Conservation (phyloP, 2,797 vertebrate genomes). For the Pangasius djambal region DNA sequence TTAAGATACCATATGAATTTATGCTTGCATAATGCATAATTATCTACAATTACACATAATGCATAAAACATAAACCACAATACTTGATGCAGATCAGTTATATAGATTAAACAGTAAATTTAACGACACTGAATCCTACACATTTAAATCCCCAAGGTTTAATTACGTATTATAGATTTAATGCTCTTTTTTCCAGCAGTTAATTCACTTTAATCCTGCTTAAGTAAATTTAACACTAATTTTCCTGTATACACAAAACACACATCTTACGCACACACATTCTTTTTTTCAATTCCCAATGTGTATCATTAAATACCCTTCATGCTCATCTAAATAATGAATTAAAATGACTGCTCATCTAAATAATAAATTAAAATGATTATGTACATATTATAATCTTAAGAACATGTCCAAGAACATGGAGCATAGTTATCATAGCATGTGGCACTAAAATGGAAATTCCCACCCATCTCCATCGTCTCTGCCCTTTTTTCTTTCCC, state of each 20-base stretch:
- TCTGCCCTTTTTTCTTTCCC: constrained; percentile 20
- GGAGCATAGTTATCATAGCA: neutral
- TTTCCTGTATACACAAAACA: neutral
- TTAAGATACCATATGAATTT: neutral
- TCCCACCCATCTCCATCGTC: neutral
- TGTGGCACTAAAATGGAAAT: neutral
- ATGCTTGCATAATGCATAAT: neutral
- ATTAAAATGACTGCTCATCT: neutral
- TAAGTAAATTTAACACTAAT: neutral
- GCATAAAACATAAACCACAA: neutral
- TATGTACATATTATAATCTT: neutral
- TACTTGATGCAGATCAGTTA: neutral
- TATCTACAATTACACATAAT: neutral
- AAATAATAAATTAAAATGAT: neutral
- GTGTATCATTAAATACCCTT: neutral
- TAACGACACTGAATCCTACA: neutral
- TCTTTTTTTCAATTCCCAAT: neutral
- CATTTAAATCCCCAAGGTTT: neutral
- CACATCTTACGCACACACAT: neutral
- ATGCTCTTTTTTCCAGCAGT: neutral
- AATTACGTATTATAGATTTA: neutral
- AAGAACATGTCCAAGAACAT: neutral
- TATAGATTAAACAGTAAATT: neutral
- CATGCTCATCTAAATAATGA: neutral
- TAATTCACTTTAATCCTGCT: constrained; percentile 5